Evolutionary conservation across 2,797 vertebrate species (phyloP), one percentile per base, ranked within the genome.

Genomic region (Characodon lateralis): DNA sequence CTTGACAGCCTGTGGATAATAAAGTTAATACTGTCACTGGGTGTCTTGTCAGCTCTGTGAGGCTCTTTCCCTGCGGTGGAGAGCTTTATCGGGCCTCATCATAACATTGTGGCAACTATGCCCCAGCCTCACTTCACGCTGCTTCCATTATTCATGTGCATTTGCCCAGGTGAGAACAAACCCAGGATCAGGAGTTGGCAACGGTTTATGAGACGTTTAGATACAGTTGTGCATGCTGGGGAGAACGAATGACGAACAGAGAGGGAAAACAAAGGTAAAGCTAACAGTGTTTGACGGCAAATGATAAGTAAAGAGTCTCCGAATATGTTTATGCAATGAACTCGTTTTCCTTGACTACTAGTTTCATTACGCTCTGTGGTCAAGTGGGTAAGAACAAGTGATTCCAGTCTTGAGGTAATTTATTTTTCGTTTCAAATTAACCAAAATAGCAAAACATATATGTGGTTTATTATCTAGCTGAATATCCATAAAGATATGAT

Each of bases 81-180:
- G 78, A 77, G 88, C 83, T 89, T 95, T 94, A 93, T 94, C 94
- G 72, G 73, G 82, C 82, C 82, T 81, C 79, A 86, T 82, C 92
- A 94, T 91, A 93, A 88, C 87, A 85, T 81, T 78, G 85, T 75
- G 65, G 83, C 72, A 83, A 51, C 87, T 76, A 70, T 83, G 73
- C 82, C 80, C 78, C 83, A 82, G 80, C 80, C 78, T 89, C 87
- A 81, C 84, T 87, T 83, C 71, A 80, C 18, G 74, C 78, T 0
- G 72, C 77, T 81, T 95, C 84, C 87, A 95, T 95, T 94, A 95
- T 95, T 94, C 81, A 95, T 93, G 90, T 88, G 89, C 91, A 90
- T 94, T 94, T 94, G 85, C 94, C 88, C 91, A 91, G 94, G 92
- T 93, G 93, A 94, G 91, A 94, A 95, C 92, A 93, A 93, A 94